phyloP scores from a whole-genome alignment of 2,888 invertebrate species.

The Diarsia mendica region DNA sequence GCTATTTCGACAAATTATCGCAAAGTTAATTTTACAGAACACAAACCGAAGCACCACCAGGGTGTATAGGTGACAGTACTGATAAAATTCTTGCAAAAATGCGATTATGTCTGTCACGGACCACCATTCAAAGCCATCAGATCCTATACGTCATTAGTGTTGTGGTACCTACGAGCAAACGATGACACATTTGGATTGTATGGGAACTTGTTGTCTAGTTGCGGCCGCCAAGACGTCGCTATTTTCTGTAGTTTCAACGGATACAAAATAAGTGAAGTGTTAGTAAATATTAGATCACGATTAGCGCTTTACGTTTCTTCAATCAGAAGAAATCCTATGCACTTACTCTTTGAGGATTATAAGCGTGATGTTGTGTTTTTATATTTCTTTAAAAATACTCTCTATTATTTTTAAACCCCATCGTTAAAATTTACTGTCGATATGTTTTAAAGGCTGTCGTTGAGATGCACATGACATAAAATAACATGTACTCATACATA shows the following conservation, averaged over 20 bases:
- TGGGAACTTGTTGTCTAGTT: background rate
- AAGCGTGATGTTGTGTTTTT: background rate
- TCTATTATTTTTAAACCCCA: background rate
- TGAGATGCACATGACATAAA: background rate
- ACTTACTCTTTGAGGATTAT: background rate
- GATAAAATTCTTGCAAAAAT: background rate
- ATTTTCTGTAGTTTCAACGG: too few relatives aligned
- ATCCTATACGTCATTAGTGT: background rate
- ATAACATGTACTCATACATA: conserved; percentile 4
- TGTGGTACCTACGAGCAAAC: background rate
- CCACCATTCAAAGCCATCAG: too few relatives aligned
- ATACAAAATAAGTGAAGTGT: too few relatives aligned
- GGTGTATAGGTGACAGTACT: background rate
- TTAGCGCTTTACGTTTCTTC: background rate
- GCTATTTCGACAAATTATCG: background rate
- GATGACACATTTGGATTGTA: background rate
- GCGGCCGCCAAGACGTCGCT: background rate
- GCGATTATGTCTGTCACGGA: background rate
- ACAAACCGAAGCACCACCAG: background rate
- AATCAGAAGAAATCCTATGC: background rate
- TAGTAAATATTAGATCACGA: background rate
- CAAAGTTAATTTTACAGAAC: background rate
- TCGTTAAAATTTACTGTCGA: conserved; percentile 1
- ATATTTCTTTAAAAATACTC: background rate
- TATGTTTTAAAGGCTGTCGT: conserved; percentile 9